A percentile compares a stretch with the other conserved stretches of the same genome.
These are phyloP conservation scores for Ips nitidus DNA, from an alignment of 1,140 invertebrate species.

Conservation along the genomic window DNA sequence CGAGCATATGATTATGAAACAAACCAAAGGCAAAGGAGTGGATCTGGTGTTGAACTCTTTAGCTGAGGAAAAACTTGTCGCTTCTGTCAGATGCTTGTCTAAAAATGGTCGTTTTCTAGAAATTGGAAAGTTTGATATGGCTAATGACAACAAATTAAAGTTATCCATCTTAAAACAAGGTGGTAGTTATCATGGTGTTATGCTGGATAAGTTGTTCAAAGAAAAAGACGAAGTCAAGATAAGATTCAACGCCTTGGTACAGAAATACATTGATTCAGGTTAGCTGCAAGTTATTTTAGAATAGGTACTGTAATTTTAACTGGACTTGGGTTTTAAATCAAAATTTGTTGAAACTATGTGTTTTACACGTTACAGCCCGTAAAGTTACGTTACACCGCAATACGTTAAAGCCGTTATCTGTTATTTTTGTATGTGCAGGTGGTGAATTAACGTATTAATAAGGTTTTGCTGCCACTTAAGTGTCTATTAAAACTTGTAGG, in stretches of 20 bases:
- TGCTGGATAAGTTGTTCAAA: slow-evolving; percentile 76
- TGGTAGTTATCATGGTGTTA: slow-evolving; percentile 83
- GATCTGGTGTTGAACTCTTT: slow-evolving; percentile 70
- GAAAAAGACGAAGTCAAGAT: slow-evolving; percentile 42
- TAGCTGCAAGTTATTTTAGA: not conserved
- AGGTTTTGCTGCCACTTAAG: too few species aligned
- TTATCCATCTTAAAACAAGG: slow-evolving; percentile 80
- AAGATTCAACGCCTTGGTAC: slow-evolving; percentile 42
- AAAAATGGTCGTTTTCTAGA: slow-evolving; percentile 70
- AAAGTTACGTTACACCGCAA: too few species aligned
- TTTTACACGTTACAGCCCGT: too few species aligned
- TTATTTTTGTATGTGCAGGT: too few species aligned
- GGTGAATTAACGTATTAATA: too few species aligned
- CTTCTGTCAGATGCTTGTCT: slow-evolving; percentile 76
- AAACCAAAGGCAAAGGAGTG: slow-evolving; percentile 65
- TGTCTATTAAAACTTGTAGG: slow-evolving; percentile 62
- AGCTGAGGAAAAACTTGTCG: slow-evolving; percentile 69
- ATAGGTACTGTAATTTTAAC: not conserved
- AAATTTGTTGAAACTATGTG: slow-evolving; percentile 46
- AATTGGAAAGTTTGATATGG: slow-evolving; percentile 76
- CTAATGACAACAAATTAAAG: slow-evolving; percentile 64
- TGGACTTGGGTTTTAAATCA: too few species aligned
- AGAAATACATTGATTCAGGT: slow-evolving; percentile 57
- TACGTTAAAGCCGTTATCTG: too few species aligned
- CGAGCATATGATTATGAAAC: slow-evolving; percentile 59